Conservation (phyloP, 2,888 invertebrate genomes). For the Urechis unicinctus region DNA sequence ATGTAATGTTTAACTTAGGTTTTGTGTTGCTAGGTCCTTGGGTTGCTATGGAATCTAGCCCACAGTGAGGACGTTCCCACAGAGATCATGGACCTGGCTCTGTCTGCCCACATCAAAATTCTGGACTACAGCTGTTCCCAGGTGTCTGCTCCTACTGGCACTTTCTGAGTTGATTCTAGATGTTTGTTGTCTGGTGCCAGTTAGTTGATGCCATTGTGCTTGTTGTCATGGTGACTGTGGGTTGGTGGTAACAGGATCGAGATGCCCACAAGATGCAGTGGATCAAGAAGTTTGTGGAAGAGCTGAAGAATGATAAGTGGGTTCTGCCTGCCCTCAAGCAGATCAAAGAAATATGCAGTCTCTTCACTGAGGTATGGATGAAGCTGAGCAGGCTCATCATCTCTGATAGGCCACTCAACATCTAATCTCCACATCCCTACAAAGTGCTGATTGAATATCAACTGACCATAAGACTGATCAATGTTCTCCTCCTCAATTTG, state of each 20-base stretch:
- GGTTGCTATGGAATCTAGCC: slow-evolving; percentile 92
- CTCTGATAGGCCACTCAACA: no score
- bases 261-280: slow-evolving; percentile 93
- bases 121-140: slow-evolving; percentile 96
- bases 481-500: no score
- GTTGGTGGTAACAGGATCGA: slow-evolving; percentile 59
- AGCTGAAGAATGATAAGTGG: slow-evolving; percentile 72
- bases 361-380: slow-evolving; percentile 68
- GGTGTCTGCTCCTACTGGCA: slow-evolving; percentile 36
- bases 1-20: no score
- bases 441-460: no score
- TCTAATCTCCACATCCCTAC: no score
- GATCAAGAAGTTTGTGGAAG: slow-evolving; percentile 94
- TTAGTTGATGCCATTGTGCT: background rate
- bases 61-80: slow-evolving; percentile 93
- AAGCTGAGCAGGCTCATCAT: background rate
- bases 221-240: background rate
- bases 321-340: slow-evolving; percentile 90
- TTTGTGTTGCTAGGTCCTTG: slow-evolving; percentile 60
- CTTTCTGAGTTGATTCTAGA: background rate
- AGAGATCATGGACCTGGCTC: slow-evolving; percentile 94
- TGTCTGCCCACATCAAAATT: slow-evolving; percentile 92
- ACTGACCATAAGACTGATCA: no score
- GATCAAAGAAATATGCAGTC: slow-evolving; percentile 88
- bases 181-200: background rate